Evolutionary conservation across 2,797 vertebrate species (phyloP).

Genomic region (Brachymystax lenok): DNA sequence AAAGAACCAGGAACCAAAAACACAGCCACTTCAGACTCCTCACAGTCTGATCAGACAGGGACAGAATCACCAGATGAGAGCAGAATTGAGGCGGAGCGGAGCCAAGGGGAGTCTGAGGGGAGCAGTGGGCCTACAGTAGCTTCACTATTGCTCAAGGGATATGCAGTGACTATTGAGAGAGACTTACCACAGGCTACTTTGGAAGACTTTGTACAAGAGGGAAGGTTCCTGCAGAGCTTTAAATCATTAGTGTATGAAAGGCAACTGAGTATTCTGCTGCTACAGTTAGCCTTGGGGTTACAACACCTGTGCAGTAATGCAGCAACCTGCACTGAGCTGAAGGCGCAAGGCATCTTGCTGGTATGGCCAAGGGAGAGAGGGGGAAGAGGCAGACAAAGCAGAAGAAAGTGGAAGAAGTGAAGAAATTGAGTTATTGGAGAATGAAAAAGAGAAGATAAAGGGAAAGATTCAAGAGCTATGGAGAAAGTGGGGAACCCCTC

Average conservation of each 20-base stretch:
- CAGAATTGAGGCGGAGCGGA: conserved; percentile 32
- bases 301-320: conserved; percentile 66
- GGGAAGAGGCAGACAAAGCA: background rate
- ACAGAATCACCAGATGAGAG: conserved; percentile 34
- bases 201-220: conserved; percentile 70
- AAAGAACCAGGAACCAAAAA: background rate
- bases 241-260: conserved; percentile 66
- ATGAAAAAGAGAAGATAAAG: background rate
- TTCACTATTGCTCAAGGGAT: conserved; percentile 55
- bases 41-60: conserved; percentile 14
- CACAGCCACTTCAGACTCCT: background rate
- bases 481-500: conserved; percentile 62
- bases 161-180: conserved; percentile 54
- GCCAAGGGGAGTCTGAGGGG: background rate
- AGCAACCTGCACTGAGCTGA: conserved; percentile 55
- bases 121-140: conserved; percentile 32
- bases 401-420: conserved; percentile 5
- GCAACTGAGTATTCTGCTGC: conserved; percentile 74
- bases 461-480: conserved; percentile 54
- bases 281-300: conserved; percentile 77
- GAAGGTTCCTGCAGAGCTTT: conserved; percentile 38
- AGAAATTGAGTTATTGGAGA: background rate
- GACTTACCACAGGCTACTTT: conserved; percentile 79
- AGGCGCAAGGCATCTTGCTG: conserved; percentile 71
- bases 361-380: conserved; percentile 54